These are phyloP conservation scores for Danionella dracula DNA, from an alignment of 2,797 vertebrate genomes.

Conservation along the genomic window DNA sequence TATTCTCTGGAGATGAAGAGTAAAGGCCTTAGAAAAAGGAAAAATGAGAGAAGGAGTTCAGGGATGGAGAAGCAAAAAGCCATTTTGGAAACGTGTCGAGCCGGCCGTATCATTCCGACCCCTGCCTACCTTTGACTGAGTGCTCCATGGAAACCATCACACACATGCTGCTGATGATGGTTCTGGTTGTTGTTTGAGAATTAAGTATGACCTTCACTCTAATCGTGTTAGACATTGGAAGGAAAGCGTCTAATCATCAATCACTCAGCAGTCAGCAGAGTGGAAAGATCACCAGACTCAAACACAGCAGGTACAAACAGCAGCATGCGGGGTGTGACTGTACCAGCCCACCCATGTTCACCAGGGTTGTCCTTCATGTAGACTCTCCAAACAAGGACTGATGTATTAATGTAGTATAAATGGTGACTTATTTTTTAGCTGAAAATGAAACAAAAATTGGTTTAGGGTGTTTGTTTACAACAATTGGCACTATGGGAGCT, in stretches of 20 bases:
- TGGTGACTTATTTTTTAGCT: too few species aligned
- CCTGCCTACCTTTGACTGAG: conserved; percentile 56
- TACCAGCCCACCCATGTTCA: background rate
- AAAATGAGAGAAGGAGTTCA: conserved; percentile 25
- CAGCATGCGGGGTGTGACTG: conserved; percentile 8
- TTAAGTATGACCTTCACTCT: conserved; percentile 67
- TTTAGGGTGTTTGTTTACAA: too few species aligned
- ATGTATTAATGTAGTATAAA: too few species aligned
- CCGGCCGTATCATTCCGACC: conserved; percentile 60
- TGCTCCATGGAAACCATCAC: conserved; percentile 61
- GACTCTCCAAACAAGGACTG: background rate
- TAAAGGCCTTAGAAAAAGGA: conserved; percentile 28
- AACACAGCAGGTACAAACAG: conserved; percentile 26
- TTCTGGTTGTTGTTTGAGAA: conserved; percentile 69
- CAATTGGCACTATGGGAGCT: too few species aligned
- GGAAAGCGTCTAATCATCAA: conserved; percentile 57
- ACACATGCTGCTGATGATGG: conserved; percentile 54
- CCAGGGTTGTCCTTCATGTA: conserved; percentile 1
- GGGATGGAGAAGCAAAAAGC: conserved; percentile 35
- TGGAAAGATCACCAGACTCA: conserved; percentile 36
- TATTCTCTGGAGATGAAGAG: conserved; percentile 68
- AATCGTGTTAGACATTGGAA: conserved; percentile 60
- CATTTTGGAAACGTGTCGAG: conserved; percentile 53
- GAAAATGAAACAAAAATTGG: too few species aligned
- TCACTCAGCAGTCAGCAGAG: conserved; percentile 44